These are phyloP conservation scores for Pheosia gnoma DNA, from an alignment of 2,888 invertebrate genomes.

Conservation along the genomic window DNA sequence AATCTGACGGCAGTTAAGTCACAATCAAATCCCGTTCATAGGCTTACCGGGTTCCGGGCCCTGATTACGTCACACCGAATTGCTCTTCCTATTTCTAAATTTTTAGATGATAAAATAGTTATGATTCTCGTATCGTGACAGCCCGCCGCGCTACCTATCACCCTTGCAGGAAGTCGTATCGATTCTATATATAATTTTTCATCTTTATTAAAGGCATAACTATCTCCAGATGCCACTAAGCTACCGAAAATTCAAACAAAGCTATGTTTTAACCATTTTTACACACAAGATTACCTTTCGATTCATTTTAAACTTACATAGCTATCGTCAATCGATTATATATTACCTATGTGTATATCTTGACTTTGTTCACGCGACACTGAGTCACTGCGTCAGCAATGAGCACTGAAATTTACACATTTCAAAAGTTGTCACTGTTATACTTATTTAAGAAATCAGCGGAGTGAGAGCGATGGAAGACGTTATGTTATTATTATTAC, in stretches of 20 bases:
- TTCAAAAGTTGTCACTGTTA: no score
- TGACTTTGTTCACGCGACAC: not conserved
- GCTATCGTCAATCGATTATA: slow-evolving; percentile 19
- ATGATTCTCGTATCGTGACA: no score
- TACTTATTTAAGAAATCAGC: no score
- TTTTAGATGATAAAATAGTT: no score
- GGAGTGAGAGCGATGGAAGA: no score
- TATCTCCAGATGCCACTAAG: slow-evolving; percentile 19
- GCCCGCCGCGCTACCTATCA: no score
- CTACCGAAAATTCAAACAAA: slow-evolving; percentile 47
- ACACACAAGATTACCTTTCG: slow-evolving; percentile 28
- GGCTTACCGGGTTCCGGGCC: no score
- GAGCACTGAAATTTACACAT: not conserved
- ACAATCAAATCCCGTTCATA: no score
- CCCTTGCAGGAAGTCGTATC: not conserved
- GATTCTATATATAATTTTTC: not conserved
- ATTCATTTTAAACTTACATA: slow-evolving; percentile 20
- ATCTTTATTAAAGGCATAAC: slow-evolving; percentile 14
- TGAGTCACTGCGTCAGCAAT: not conserved
- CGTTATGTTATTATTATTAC: no score
- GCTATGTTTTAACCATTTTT: slow-evolving; percentile 43
- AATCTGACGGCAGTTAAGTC: no score
- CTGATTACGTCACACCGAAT: no score
- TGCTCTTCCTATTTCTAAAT: no score
- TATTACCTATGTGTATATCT: not conserved